phyloP scores from a whole-genome alignment of 2,797 vertebrate genomes.

The Anniella stebbinsi region DNA sequence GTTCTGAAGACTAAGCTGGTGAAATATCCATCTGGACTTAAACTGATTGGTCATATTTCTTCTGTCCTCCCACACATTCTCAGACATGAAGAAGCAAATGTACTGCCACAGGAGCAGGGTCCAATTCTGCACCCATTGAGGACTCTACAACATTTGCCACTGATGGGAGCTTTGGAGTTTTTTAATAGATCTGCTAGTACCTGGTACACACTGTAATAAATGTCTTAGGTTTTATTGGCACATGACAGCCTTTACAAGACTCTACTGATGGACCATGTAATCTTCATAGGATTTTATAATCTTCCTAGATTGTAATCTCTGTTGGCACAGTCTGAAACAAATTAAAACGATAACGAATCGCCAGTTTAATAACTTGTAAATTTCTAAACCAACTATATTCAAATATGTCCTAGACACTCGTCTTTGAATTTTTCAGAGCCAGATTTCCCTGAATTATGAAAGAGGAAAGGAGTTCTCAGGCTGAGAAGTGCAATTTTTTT shows the following conservation, averaged over 20 bases:
- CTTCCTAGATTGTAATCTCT: conserved; percentile 44
- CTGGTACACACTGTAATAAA: conserved; percentile 7
- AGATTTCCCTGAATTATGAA: conserved; percentile 12
- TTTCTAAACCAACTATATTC: conserved; percentile 30
- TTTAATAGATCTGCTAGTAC: not conserved
- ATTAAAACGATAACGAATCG: conserved; percentile 36
- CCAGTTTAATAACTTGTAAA: conserved; percentile 40
- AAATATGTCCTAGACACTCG: conserved; percentile 17
- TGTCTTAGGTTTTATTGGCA: not conserved
- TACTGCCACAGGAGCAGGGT: conserved; percentile 15
- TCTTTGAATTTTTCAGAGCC: conserved; percentile 33
- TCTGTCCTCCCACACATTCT: not conserved
- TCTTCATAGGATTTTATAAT: conserved; percentile 16
- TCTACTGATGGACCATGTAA: conserved; percentile 17
- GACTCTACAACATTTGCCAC: rapidly evolving
- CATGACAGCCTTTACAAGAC: not conserved
- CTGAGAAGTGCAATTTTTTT: conserved; percentile 11
- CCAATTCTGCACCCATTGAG: not conserved
- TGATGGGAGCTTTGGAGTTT: not conserved
- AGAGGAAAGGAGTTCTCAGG: conserved; percentile 30
- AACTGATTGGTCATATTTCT: not conserved
- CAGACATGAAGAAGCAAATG: conserved; percentile 5
- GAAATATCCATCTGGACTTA: not conserved
- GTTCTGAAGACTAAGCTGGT: not conserved
- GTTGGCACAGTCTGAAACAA: conserved; percentile 23